These are phyloP conservation scores for Drosophila guanche DNA, from an alignment of 1,140 invertebrate genomes.

Conservation along the genomic window DNA sequence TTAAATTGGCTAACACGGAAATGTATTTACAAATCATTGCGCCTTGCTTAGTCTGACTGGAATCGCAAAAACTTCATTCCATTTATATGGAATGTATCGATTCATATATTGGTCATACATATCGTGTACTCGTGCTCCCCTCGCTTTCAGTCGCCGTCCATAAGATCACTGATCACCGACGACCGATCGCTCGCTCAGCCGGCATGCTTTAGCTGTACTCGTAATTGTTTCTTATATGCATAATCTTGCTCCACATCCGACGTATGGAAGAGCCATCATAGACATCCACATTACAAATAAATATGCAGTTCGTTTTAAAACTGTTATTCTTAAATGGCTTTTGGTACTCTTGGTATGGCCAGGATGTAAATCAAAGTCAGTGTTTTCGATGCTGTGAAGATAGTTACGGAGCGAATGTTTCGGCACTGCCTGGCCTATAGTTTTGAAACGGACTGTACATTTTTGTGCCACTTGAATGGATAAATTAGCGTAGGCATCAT, in stretches of 20 bases:
- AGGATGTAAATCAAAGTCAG: background rate
- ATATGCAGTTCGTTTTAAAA: conserved; percentile 19
- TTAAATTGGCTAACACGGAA: conserved; percentile 32
- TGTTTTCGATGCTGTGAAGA: background rate
- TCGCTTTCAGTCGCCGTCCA: conserved; percentile 26
- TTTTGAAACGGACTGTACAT: conserved; percentile 26
- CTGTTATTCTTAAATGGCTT: background rate
- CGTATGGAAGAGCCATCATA: conserved; percentile 31
- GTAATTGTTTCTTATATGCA: conserved; percentile 29
- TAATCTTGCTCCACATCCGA: conserved; percentile 18
- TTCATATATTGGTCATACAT: conserved; percentile 5
- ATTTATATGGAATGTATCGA: conserved; percentile 52
- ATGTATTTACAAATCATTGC: background rate
- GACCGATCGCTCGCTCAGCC: conserved; percentile 49
- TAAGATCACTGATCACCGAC: conserved; percentile 30
- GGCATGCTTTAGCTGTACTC: conserved; percentile 64
- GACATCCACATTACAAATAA: conserved; percentile 30
- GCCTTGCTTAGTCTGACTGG: conserved; percentile 38
- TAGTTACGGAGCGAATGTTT: background rate
- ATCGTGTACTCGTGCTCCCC: conserved; percentile 6
- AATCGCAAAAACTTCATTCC: conserved; percentile 47
- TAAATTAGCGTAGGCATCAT: conserved; percentile 27
- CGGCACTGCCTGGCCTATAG: background rate
- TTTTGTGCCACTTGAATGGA: conserved; percentile 11
- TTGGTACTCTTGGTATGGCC: background rate